Base-by-base conservation (phyloP, 2,113 vertebrate genomes). In the Ancistrus triradiatus region DNA sequence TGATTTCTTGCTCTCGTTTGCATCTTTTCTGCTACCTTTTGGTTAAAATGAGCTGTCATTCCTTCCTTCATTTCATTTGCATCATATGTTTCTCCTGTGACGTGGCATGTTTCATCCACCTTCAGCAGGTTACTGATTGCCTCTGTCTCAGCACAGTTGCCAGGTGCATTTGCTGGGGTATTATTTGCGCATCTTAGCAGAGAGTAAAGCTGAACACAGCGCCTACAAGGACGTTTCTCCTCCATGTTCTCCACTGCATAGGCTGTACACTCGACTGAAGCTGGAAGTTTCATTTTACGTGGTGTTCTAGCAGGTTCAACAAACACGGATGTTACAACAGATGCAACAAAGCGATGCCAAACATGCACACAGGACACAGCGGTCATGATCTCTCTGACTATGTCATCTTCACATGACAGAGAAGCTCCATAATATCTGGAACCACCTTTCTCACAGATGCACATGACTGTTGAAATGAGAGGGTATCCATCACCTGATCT, bases 61-160 rank as follows among this genome's bases (percentile, higher is more conserved):
- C 7, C 7, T 3, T 31, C 3, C 7, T 31, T 7, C 3, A 31
- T 31, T 31, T 31, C 7, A 4, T 4, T 3, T 31, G 7, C 3
- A 4, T 31, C 7, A 31, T 31, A 4, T 31, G 3, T 31, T 31
- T 31, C 27, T 31, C 27, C 3, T 31, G 3, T 7, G 27, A 31
- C 27, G 7, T 31, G 7, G 7, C 7, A 31, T 31, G 3, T 31
- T 31, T 11, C 10, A 7, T 38, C 35, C 10, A 3, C 22, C 6
- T 25, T 1, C 14, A 56, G 53, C 2, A 56, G 13, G 6, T 40
- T 24, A 24, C 53, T 56, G 3, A 56, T 42, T 9, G 55, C 55
- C 55, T 57, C 55, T 2, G 55, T 57, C 38, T 57, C 55, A 25
- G 55, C 55, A 42, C 55, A 57, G 55, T 57, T 57, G 4, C 37